These are phyloP conservation scores for Jordanella pulchra DNA, from an alignment of 2,797 vertebrate species.

Conservation along the genomic window DNA sequence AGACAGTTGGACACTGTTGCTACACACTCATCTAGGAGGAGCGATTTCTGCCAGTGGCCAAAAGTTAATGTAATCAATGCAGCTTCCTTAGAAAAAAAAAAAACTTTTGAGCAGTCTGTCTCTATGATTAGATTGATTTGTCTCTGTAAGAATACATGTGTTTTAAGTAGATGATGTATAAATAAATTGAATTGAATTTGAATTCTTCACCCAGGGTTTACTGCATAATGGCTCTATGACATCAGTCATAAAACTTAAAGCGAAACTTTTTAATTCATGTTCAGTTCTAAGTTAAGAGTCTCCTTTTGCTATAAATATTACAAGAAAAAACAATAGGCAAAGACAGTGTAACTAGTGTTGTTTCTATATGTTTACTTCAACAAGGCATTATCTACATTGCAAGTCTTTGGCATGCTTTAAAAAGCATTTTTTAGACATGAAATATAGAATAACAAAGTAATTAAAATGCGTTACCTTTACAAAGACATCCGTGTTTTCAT, in stretches of 20 bases:
- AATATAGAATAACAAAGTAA: not conserved
- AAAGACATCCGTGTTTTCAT: constrained; percentile 52
- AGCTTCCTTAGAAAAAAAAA: too few species aligned
- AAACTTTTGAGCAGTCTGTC: too few species aligned
- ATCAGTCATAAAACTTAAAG: too few species aligned
- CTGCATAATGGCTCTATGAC: not conserved
- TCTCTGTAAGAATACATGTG: too few species aligned
- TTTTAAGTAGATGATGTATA: too few species aligned
- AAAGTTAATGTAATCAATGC: too few species aligned
- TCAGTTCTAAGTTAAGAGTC: not conserved
- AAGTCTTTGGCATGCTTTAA: not conserved
- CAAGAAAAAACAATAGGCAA: not conserved
- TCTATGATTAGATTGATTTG: too few species aligned
- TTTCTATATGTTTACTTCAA: not conserved
- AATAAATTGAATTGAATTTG: too few species aligned
- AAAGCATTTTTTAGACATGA: not conserved
- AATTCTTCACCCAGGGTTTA: not conserved
- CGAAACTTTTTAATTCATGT: not conserved
- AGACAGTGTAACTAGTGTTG: not conserved
- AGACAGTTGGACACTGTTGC: not conserved
- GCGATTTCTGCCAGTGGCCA: too few species aligned
- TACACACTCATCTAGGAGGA: too few species aligned
- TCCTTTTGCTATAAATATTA: not conserved
- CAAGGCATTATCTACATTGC: not conserved
- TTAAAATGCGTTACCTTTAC: constrained; percentile 34